Evolutionary conservation across 2,797 vertebrate species (phyloP).

Genomic region (Pitangus sulphuratus): DNA sequence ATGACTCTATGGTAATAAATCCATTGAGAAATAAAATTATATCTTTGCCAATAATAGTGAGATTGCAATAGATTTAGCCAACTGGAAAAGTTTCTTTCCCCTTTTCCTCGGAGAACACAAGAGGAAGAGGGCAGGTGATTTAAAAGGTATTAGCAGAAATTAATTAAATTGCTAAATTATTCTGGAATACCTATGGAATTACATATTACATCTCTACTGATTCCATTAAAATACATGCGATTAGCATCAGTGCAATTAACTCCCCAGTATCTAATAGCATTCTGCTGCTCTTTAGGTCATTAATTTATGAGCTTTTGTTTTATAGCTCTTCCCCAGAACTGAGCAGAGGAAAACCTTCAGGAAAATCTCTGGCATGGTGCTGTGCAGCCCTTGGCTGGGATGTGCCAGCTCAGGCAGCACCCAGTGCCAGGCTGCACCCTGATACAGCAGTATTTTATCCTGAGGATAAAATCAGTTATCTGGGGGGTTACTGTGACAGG

Average conservation of each 20-base stretch:
- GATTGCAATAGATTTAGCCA: not conserved
- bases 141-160: constrained; percentile 32
- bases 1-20: not conserved
- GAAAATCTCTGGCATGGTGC: not conserved
- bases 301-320: constrained; percentile 43
- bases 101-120: not conserved
- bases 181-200: constrained; percentile 47
- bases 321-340: not conserved
- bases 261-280: constrained; percentile 11
- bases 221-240: not conserved
- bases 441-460: not conserved
- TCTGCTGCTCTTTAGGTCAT: constrained; percentile 24
- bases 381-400: not conserved
- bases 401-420: accelerated
- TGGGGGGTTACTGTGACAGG: not conserved
- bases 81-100: not conserved
- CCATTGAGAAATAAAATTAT: accelerated
- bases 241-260: constrained; percentile 30
- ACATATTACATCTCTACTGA: not conserved
- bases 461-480: not conserved
- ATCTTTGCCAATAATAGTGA: not conserved
- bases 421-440: not conserved
- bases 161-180: constrained; percentile 50
- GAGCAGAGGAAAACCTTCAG: not conserved
- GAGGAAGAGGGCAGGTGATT: not conserved